phyloP scores from a whole-genome alignment of 2,113 vertebrate genomes.

The Daboia siamensis region DNA sequence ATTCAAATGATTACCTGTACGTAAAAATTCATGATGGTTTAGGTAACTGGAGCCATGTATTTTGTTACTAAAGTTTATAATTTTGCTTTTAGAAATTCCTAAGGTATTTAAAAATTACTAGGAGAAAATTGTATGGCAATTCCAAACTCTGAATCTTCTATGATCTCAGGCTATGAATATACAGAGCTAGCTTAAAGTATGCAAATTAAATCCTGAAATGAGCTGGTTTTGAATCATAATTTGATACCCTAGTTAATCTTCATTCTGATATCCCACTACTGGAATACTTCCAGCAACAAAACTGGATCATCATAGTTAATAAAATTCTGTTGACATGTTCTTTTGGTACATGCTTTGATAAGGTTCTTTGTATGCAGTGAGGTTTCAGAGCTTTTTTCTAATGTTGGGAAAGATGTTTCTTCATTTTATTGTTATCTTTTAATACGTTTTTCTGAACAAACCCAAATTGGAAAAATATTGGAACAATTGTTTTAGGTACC shows the following conservation, averaged over 20 bases:
- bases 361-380: not conserved
- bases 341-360: not conserved
- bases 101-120: not conserved
- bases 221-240: not conserved
- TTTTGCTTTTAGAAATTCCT: not conserved
- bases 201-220: not conserved
- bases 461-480: not conserved
- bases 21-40: not conserved
- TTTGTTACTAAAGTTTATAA: not conserved
- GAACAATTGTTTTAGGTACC: constrained; percentile 76
- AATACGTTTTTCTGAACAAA: not conserved
- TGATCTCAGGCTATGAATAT: not conserved
- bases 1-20: not conserved
- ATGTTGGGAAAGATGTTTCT: not conserved
- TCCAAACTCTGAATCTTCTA: not conserved
- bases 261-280: not conserved
- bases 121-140: not conserved
- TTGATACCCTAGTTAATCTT: not conserved
- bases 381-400: not conserved
- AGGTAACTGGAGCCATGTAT: not conserved
- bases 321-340: not conserved
- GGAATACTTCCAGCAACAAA: not conserved
- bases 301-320: not conserved
- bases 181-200: not conserved
- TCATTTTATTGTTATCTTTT: constrained; percentile 12